Evolutionary conservation across 2,888 invertebrate species (phyloP).

Genomic region (Proisotoma minuta): DNA sequence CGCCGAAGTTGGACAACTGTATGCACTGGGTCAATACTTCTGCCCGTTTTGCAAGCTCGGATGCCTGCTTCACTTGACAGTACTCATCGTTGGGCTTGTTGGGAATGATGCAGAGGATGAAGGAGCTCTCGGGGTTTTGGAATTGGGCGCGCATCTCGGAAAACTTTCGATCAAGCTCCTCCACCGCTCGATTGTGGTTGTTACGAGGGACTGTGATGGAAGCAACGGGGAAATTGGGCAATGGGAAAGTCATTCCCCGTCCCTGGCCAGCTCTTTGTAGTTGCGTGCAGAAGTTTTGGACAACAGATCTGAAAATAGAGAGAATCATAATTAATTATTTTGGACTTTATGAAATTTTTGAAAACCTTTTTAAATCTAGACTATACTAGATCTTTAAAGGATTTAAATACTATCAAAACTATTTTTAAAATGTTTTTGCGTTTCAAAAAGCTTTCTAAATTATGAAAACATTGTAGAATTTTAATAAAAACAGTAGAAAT

Average conservation of each 20-base stretch:
- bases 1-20: conserved; percentile 36
- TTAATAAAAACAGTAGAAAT: too few species aligned
- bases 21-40: conserved; percentile 52
- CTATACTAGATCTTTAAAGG: too few species aligned
- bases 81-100: conserved; percentile 5
- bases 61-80: conserved; percentile 51
- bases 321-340: too few species aligned
- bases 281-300: not conserved
- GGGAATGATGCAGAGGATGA: conserved; percentile 10
- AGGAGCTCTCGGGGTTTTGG: not conserved
- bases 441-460: too few species aligned
- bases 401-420: too few species aligned
- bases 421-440: too few species aligned
- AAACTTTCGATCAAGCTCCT: not conserved
- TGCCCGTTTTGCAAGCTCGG: conserved; percentile 47
- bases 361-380: too few species aligned
- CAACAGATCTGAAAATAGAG: too few species aligned
- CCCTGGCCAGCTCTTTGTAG: not conserved
- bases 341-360: too few species aligned
- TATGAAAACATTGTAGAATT: too few species aligned
- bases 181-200: not conserved
- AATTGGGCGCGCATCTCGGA: not conserved
- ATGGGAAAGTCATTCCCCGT: conserved; percentile 1
- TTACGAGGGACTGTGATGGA: not conserved
- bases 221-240: not conserved